These are phyloP conservation scores for Meiosimyza platycephala DNA, from an alignment of 2,888 invertebrate species.

Conservation along the genomic window DNA sequence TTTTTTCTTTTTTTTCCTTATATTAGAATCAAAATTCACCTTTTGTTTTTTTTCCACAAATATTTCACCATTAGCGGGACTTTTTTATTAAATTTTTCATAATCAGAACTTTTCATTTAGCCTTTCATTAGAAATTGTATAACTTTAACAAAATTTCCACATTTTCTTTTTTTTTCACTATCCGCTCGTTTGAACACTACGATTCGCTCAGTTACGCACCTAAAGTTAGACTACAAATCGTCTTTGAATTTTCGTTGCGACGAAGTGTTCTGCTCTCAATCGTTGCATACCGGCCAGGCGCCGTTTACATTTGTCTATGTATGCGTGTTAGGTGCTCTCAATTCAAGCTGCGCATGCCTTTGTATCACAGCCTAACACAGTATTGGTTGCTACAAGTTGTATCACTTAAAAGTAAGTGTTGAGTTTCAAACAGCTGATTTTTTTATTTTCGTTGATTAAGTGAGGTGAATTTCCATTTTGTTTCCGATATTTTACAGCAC, in stretches of 20 bases:
- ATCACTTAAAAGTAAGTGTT: slow-evolving; percentile 32
- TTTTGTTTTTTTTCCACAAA: slow-evolving; percentile 26
- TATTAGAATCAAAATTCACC: slow-evolving; percentile 24
- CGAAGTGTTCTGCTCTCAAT: slow-evolving; percentile 39
- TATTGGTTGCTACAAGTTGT: background rate
- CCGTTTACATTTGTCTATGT: slow-evolving; percentile 2
- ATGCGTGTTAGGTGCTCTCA: slow-evolving; percentile 15
- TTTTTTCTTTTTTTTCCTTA: slow-evolving; percentile 35
- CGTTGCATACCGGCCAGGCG: slow-evolving; percentile 31
- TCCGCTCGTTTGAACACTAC: slow-evolving; percentile 44
- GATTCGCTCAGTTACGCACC: slow-evolving; percentile 60
- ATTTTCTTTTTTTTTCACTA: slow-evolving; percentile 40
- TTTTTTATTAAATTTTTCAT: background rate
- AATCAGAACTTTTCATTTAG: background rate
- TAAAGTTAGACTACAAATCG: slow-evolving; percentile 63
- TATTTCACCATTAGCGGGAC: slow-evolving; percentile 22
- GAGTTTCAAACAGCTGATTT: slow-evolving; percentile 36
- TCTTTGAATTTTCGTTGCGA: slow-evolving; percentile 49
- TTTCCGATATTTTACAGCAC: no score
- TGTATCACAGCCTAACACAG: slow-evolving; percentile 16
- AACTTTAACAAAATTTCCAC: slow-evolving; percentile 21
- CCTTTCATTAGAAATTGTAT: slow-evolving; percentile 6
- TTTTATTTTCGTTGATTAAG: background rate
- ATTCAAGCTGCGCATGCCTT: slow-evolving; percentile 28
- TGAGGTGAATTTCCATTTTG: slow-evolving; percentile 4